Conservation (phyloP, 2,113 vertebrate genomes). For the Dermatemys mawii region DNA sequence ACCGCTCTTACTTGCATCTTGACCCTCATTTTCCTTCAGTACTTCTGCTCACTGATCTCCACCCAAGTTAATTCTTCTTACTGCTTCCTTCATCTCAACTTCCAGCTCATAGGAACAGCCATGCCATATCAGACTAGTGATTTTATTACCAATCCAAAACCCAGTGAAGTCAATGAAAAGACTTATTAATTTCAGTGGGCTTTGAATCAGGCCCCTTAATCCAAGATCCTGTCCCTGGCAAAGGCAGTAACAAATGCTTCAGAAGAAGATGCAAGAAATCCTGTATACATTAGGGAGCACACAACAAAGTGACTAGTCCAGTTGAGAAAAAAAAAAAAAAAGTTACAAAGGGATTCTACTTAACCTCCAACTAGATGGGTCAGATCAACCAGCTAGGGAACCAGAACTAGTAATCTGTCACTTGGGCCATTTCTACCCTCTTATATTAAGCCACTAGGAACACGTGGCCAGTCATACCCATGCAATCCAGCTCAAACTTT, state of each 20-base stretch:
- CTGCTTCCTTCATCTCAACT: neutral
- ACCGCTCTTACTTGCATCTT: neutral
- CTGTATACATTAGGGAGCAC: neutral
- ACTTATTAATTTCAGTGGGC: neutral
- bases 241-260: neutral
- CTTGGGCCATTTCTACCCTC: neutral
- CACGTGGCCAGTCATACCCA: neutral
- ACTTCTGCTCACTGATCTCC: neutral
- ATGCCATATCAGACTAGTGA: neutral
- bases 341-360: neutral
- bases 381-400: neutral
- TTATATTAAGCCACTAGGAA: neutral
- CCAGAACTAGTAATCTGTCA: neutral
- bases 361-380: neutral
- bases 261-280: neutral
- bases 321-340: neutral
- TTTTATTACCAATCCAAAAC: neutral
- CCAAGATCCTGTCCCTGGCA: neutral
- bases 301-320: neutral
- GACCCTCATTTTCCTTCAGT: neutral
- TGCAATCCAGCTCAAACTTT: neutral
- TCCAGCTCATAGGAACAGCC: neutral
- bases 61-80: fast-evolving
- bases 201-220: neutral
- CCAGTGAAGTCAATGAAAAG: neutral